Evolutionary conservation across 2,888 invertebrate genomes (phyloP).

Genomic region (Galerucella nymphaeae): DNA sequence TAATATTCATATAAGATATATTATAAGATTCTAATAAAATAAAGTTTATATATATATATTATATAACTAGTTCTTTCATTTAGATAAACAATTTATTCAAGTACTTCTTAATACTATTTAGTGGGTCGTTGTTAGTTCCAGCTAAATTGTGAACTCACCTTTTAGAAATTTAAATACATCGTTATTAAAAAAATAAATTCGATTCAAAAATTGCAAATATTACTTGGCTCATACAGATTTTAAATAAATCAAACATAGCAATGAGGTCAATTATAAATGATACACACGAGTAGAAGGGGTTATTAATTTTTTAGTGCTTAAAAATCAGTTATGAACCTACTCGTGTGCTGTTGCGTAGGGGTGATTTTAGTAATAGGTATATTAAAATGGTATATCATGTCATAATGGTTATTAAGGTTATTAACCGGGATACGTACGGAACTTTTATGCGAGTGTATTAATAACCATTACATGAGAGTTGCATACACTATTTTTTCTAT

Average conservation of each 20-base stretch:
- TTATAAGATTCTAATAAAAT: background rate
- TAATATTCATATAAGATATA: constrained; percentile 17
- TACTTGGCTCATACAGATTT: background rate
- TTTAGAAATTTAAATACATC: background rate
- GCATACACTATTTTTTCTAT: too few relatives aligned
- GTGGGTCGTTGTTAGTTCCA: background rate
- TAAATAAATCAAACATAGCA: background rate
- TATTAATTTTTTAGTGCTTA: constrained; percentile 6
- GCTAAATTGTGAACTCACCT: background rate
- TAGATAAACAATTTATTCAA: too few relatives aligned
- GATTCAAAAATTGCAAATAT: background rate
- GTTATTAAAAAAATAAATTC: background rate
- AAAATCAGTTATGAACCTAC: background rate
- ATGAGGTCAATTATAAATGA: background rate
- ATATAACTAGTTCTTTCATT: too few relatives aligned
- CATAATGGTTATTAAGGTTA: too few relatives aligned
- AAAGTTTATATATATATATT: too few relatives aligned
- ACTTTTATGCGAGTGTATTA: too few relatives aligned
- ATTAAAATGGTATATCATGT: too few relatives aligned
- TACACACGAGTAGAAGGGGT: background rate
- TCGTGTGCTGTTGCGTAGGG: too few relatives aligned
- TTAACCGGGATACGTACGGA: too few relatives aligned
- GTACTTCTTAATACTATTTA: background rate
- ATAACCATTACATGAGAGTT: too few relatives aligned
- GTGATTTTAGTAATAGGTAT: too few relatives aligned